Evolutionary conservation across 2,888 invertebrate genomes (phyloP).

Genomic region (Nomada flava): DNA sequence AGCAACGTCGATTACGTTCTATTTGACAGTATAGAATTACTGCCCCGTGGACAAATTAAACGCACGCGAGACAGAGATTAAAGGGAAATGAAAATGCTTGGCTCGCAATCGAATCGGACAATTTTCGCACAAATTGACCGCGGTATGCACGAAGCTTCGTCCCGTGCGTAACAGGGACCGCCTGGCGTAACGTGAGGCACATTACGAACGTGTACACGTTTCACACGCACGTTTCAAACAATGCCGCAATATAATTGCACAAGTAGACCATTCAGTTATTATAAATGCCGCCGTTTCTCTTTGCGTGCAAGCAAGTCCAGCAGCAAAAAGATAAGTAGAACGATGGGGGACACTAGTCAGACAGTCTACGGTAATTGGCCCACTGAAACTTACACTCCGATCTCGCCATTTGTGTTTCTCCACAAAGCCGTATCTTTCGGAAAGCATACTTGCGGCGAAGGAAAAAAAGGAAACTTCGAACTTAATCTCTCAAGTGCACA

Average conservation of each 20-base stretch:
- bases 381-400: constrained; percentile 2
- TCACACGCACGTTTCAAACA: neutral
- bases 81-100: constrained; percentile 33
- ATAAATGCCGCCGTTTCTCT: neutral
- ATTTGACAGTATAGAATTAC: constrained; percentile 49
- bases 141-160: neutral
- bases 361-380: neutral
- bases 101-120: constrained; percentile 46
- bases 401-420: neutral
- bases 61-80: constrained; percentile 45
- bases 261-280: too few species aligned
- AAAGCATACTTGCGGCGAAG: neutral
- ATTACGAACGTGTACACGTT: constrained; percentile 3
- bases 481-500: too few species aligned
- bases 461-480: neutral
- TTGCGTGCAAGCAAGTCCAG: too few species aligned
- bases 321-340: neutral
- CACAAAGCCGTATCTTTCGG: neutral
- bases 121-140: constrained; percentile 39
- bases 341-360: neutral
- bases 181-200: neutral
- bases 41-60: constrained; percentile 15
- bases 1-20: constrained; percentile 7
- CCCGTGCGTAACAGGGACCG: constrained; percentile 3
- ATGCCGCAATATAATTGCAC: neutral